Evolutionary conservation across 1,140 invertebrate species (phyloP), one percentile per base, ranked within the genome.

Genomic region (Phocides pigmalion): DNA sequence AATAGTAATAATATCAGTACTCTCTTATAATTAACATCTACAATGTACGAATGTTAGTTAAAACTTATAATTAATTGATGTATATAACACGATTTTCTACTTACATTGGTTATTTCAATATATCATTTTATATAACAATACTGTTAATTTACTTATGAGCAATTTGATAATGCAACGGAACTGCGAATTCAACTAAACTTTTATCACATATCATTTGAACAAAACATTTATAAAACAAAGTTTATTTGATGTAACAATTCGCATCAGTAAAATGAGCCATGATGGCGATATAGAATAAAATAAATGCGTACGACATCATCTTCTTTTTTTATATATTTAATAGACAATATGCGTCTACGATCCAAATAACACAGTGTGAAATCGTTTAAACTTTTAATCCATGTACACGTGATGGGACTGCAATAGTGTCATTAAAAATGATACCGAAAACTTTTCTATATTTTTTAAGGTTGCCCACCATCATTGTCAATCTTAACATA

Each of bases 1-100:
- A 71, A 70, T 64, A 66, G 66, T 71, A 66, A 53, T 72, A 80
- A 83, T 82, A 88, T 86, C 85, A 88, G 85, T 88, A 88, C 85
- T 80, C 76, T 72, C 76, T 85, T 83, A 82, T 58, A 61, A 54
- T 51, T 47, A 71, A 66, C 19, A 72, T 74, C 62, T 72, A 65
- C n/a, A n/a, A n/a, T 53, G 17, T 39, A 53, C 50, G n/a, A 37
- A 37, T 39, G 49, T 49, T 46, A 46, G 37, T 68, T 70, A 62
- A 68, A 61, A 64, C 22, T 66, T 69, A 71, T 54, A 67, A 66
- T 28, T 53, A 53, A 53, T 17, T 53, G 16, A 44, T 44, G 9
- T 19, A n/a, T 35, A 35, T 35, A 35, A 35, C 28, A 39, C 9
- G 32, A 20, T 50, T 50, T 53, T 32, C 25, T 53, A 53, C 28